Evolutionary conservation across 1,140 invertebrate genomes (phyloP).

Genomic region (Ruditapes philippinarum): DNA sequence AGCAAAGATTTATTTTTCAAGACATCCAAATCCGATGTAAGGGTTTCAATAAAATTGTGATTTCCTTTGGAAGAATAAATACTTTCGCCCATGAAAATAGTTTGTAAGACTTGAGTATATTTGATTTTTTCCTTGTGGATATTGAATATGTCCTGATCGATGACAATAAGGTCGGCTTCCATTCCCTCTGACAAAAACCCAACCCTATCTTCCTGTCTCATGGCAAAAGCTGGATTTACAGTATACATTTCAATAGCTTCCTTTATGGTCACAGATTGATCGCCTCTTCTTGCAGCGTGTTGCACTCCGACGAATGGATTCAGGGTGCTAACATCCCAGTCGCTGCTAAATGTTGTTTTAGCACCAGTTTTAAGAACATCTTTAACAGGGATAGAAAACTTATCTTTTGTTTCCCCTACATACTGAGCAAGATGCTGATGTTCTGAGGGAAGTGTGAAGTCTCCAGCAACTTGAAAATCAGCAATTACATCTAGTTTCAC

Average conservation of each 20-base stretch:
- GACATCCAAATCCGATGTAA: no score
- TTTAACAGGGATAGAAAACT: constrained; percentile 56
- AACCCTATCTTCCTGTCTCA: constrained; percentile 66
- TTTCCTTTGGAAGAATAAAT: no score
- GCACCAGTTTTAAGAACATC: constrained; percentile 47
- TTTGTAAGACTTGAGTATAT: constrained; percentile 49
- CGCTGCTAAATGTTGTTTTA: constrained; percentile 62
- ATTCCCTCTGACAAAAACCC: constrained; percentile 54
- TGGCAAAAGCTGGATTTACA: constrained; percentile 64
- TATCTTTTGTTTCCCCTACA: constrained; percentile 41
- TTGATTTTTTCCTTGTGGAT: constrained; percentile 1
- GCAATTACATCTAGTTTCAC: constrained; percentile 54
- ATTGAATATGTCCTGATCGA: constrained; percentile 61
- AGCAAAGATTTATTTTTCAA: no score
- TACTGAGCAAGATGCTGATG: not conserved
- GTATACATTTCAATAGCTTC: constrained; percentile 70
- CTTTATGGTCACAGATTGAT: constrained; percentile 57
- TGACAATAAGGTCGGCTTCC: constrained; percentile 68
- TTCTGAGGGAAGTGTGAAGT: constrained; percentile 44
- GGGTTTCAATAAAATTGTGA: no score
- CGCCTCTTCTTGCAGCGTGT: constrained; percentile 47
- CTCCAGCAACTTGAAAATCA: constrained; percentile 69
- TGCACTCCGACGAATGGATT: constrained; percentile 68
- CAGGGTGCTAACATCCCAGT: constrained; percentile 66
- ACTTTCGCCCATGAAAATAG: constrained; percentile 43